Evolutionary conservation across 1,140 invertebrate genomes (phyloP), one percentile per base, ranked within the genome.

Genomic region (Riptortus pedestris): DNA sequence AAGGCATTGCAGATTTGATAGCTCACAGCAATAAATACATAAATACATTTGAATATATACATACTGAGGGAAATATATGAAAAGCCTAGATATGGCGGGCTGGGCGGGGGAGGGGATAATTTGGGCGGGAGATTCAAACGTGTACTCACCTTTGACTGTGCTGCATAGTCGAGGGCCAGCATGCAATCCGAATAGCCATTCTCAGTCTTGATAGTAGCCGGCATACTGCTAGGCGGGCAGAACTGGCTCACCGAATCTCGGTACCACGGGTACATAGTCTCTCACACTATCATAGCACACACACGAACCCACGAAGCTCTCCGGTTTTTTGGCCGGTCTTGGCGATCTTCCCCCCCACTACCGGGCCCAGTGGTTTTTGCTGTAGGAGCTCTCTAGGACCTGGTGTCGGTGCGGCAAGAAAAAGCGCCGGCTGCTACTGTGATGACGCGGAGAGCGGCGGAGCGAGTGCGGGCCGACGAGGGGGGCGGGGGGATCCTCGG

Each of bases 121-220:
- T n/a, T 7, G 31, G 31, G 31, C 31, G 31, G 31, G 31, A 38
- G 31, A 38, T 38, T 38, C 31, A 38, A 38, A 38, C 31, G 31
- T 38, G 51, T 55, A 55, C 75, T 78, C 71, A 85, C 83, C 79
- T 85, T 84, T 72, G 80, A 82, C 71, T 85, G 83, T 4, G 78
- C 76, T 51, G 83, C 83, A 70, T 85, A 85, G 71, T 85, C 84
- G 26, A 85, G 76, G 14, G 83, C 83, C 60, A 85, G 74, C 84
- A 85, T 85, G 72, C 84, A 85, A 73, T 85, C 83, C 69, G 80
- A 83, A 73, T 83, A 85, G 69, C 84, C 84, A 73, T 80, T 83
- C 72, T 85, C 84, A 16, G 81, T 83, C 73, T 85, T 84, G 72
- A 84, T 84, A 58, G 79, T 76, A 28, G 76, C 72, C 57, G 79